These are phyloP conservation scores for Phthorimaea operculella DNA, from an alignment of 1,140 invertebrate species.

Conservation along the genomic window DNA sequence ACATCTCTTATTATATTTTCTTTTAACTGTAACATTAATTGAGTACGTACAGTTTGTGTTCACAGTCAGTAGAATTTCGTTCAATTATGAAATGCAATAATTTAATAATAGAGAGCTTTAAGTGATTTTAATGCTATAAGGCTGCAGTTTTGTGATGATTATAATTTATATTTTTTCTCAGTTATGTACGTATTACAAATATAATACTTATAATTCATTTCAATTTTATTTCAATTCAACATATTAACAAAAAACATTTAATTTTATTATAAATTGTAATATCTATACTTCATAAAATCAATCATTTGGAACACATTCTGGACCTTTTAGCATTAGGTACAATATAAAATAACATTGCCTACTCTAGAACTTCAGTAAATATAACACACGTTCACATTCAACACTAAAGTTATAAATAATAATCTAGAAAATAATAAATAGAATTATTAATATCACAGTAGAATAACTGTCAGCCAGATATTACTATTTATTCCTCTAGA, in stretches of 20 bases:
- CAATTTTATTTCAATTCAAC: constrained; percentile 20
- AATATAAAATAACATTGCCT: constrained; percentile 54
- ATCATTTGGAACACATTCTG: constrained; percentile 59
- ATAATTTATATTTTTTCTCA: constrained; percentile 11
- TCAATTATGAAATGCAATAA: constrained; percentile 34
- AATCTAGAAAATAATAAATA: constrained; percentile 61
- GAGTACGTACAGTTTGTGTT: constrained; percentile 27
- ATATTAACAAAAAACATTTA: constrained; percentile 39
- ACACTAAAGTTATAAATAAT: constrained; percentile 53
- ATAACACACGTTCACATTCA: constrained; percentile 49
- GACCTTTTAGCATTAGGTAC: constrained; percentile 47
- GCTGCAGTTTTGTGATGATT: constrained; percentile 35
- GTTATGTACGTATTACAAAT: constrained; percentile 7
- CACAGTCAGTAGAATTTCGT: constrained; percentile 35
- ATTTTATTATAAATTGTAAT: constrained; percentile 38
- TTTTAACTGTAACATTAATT: constrained; percentile 28
- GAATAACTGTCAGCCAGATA: constrained; percentile 57
- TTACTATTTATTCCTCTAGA: constrained; percentile 14
- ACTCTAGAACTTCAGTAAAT: constrained; percentile 51
- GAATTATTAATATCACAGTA: constrained; percentile 66
- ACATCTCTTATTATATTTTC: constrained; percentile 28
- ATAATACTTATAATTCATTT: constrained; percentile 15
- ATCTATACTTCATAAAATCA: constrained; percentile 44
- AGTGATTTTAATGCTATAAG: constrained; percentile 19
- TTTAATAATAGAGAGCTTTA: constrained; percentile 44